Evolutionary conservation across 2,113 vertebrate species (phyloP).

Genomic region (Petroica traversi): DNA sequence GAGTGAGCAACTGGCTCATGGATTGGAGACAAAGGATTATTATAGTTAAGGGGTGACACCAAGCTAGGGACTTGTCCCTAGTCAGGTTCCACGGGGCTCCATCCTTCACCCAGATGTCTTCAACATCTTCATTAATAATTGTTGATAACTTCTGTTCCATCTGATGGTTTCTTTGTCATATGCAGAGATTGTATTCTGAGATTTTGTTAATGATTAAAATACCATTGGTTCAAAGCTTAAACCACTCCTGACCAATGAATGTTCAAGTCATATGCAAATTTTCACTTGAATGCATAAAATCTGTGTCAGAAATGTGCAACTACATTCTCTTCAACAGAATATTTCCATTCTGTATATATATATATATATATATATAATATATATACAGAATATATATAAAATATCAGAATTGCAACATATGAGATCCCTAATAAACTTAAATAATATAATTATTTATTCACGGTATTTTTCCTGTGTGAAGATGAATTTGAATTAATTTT

Average conservation of each 20-base stretch:
- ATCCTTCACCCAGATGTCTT: background rate
- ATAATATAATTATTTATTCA: background rate
- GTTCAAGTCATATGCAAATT: background rate
- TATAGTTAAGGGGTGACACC: background rate
- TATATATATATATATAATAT: no score
- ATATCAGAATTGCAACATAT: background rate
- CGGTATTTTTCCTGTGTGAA: background rate
- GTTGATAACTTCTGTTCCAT: background rate
- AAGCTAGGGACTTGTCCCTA: no score
- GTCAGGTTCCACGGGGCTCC: background rate
- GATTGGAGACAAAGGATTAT: no score
- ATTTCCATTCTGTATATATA: no score
- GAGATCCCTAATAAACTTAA: background rate
- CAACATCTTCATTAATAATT: background rate
- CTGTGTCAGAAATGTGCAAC: background rate
- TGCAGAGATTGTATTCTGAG: background rate
- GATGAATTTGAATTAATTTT: background rate
- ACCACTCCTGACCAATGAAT: background rate
- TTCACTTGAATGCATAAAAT: background rate
- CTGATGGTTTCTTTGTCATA: background rate
- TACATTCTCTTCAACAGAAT: background rate
- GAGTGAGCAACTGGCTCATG: accelerated
- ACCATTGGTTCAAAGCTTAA: background rate
- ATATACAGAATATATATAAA: background rate
- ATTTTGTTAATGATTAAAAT: background rate